A percentile compares a stretch with the other conserved stretches of the same genome.
Evolutionary conservation across 2,113 vertebrate species (phyloP).

Genomic region (Pandion haliaetus): DNA sequence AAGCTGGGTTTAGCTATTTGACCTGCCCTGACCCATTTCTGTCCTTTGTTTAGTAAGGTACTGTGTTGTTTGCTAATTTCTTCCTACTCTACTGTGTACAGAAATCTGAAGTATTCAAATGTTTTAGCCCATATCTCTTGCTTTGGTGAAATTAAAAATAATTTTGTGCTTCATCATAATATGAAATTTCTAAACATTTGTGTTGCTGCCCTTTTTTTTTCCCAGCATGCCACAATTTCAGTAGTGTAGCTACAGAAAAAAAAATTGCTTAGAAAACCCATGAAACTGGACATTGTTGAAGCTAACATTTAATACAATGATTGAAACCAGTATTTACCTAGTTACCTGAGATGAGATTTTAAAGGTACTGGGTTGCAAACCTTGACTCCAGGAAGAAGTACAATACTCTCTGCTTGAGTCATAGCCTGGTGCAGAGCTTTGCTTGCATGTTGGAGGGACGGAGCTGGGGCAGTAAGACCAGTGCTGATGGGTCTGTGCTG

Average conservation of each 20-base stretch:
- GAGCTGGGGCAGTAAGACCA: neutral
- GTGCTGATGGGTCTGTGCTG: neutral
- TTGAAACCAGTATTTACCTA: neutral
- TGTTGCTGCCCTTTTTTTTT: neutral
- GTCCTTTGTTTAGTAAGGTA: neutral
- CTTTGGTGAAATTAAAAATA: neutral
- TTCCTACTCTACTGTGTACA: neutral
- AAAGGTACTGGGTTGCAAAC: neutral
- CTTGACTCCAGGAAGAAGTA: neutral
- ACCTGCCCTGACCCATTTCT: slow-evolving; percentile 16
- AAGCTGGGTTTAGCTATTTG: slow-evolving; percentile 29
- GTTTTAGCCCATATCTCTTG: neutral
- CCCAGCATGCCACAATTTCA: neutral
- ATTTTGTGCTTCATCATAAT: neutral
- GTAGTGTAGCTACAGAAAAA: neutral
- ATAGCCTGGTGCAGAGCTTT: neutral
- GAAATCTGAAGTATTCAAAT: neutral
- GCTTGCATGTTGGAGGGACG: accelerated
- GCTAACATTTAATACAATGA: neutral
- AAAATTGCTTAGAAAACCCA: neutral
- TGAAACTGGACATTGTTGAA: neutral
- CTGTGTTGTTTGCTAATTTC: slow-evolving; percentile 6
- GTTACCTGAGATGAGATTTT: neutral
- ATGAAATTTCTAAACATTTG: neutral
- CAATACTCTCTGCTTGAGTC: neutral